Evolutionary conservation across 2,113 vertebrate genomes (phyloP), one percentile per base, ranked within the genome.

Genomic region (Crotophaga sulcirostris): DNA sequence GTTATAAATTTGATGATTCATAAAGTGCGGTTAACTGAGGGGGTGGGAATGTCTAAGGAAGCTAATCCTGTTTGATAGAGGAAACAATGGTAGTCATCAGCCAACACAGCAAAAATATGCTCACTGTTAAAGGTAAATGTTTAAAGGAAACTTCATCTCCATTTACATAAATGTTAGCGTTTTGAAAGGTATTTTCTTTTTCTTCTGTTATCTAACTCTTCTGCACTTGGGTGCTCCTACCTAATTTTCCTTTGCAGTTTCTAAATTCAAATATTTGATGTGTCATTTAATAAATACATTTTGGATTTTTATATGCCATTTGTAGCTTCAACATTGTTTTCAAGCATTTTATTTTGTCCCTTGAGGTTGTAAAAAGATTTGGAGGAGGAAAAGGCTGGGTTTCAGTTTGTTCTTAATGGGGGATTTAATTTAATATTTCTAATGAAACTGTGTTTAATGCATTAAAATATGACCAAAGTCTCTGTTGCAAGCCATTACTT

Each of bases 1-100:
- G 80, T 92, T 93, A 79, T 64, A 89, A 81, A 91, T 87, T 16
- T 64, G 81, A 56, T 96, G 93, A 94, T 87, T 97, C 91, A 94
- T 91, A 66, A 91, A 75, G 69, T 45, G 58, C 6, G 2, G 75
- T 84, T 90, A 69, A 85, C 56, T 20, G 18, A 26, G 59, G 79
- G 54, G 55, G 29, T 89, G 55, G 62, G 66, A 72, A 83, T 18
- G 12, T 66, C 28, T 63, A 47, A 73, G 54, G 76, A 79, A 73
- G 67, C 21, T 94, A 90, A 92, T 90, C 70, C 80, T 83, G 40
- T 88, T 76, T 85, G 81, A 87, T 91, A 89, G 44, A 66, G 45
- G 84, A 84, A 91, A 76, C 49, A 75, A 31, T 68, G 69, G 62
- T 54, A 95, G 67, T 82, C 80, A 84, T 78, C 54, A 51, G 49